Percentiles rank a stretch among this genome's conserved stretches.
phyloP scores from a whole-genome alignment of 2,113 vertebrate species.

The Datnioides undecimradiatus region DNA sequence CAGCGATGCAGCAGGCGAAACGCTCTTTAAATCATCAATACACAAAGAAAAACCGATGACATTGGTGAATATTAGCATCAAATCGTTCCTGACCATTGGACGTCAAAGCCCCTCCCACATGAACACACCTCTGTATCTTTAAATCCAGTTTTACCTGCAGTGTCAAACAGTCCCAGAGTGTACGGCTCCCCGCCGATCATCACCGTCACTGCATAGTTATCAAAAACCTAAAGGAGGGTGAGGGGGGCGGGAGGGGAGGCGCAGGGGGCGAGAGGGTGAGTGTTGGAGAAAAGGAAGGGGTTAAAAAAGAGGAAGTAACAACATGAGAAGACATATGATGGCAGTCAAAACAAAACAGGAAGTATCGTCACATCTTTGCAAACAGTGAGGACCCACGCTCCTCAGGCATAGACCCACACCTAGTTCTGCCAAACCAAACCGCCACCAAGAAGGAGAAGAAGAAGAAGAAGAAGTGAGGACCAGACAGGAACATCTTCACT shows the following conservation, averaged over 20 bases:
- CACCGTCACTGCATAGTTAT: conserved; percentile 99
- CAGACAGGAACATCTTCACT: neutral
- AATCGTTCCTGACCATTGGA: too few species aligned
- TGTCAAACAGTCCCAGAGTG: conserved; percentile 96
- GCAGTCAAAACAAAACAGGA: conserved; percentile 11
- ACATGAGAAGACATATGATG: neutral
- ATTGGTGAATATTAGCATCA: too few species aligned
- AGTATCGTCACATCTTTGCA: neutral
- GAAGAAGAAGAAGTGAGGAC: conserved; percentile 7
- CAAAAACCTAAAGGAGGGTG: conserved; percentile 88
- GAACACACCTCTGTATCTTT: too few species aligned
- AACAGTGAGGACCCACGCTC: neutral
- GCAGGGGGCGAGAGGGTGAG: neutral
- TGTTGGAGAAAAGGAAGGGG: neutral
- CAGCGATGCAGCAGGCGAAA: too few species aligned
- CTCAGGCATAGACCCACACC: too few species aligned
- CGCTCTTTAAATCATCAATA: too few species aligned
- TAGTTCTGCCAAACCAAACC: neutral
- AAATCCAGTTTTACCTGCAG: conserved; percentile 89
- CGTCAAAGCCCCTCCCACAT: too few species aligned
- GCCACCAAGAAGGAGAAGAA: too few species aligned
- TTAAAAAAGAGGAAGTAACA: neutral
- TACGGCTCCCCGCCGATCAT: conserved; percentile 98
- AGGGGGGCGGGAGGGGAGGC: neutral
- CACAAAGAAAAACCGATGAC: too few species aligned